Base-by-base conservation (phyloP, 1,140 invertebrate genomes). In the Drosophila quadrilineata region DNA sequence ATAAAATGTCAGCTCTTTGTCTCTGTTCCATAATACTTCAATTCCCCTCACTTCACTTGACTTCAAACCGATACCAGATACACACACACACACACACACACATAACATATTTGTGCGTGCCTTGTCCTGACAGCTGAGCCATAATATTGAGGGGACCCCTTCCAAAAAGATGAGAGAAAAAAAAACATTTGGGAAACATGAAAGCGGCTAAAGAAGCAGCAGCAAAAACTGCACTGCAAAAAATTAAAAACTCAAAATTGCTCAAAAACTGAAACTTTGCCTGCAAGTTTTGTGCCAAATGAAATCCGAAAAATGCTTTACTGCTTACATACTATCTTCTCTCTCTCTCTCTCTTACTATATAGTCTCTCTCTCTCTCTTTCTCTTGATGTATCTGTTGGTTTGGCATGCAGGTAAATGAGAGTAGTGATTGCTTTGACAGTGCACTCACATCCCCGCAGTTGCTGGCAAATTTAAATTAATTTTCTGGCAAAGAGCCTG, bases 401-500 rank as follows among this genome's bases (percentile, higher is more conserved):
- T 17, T 14, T 31, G 29, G 9, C 33, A 57, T 33, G 52, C 53
- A 76, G 66, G 72, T 76, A 45, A 75, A 28, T 65, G 24, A 53
- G 53, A 65, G 35, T 54, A 54, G 54, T 59, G 45, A 65, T 65
- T 65, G 40, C 73, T 75, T 75, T 71, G 56, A 69, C 49, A 59
- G 49, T 41, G 45, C 33, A 14, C 28, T 24, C 19, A 9, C 21
- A 26, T 45, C 56, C 46, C 50, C 26, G n/a, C 49, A 31, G 12
- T 6, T 60, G 33, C 36, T n/a, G 22, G 14, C 71, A 75, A 75
- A 72, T 68, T 71, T 56, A 75, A 80, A 82, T 80, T 71, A 82
- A 80, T 75, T 80, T 80, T 70, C 41, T 60, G 58, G 56, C 57
- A 66, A n/a, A 79, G 74, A 48, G 76, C 76, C 76, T 71, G 76